Evolutionary conservation across 92 coral and sea anemone genomes (phyloP).

Genomic region (Bergia puertoricense): DNA sequence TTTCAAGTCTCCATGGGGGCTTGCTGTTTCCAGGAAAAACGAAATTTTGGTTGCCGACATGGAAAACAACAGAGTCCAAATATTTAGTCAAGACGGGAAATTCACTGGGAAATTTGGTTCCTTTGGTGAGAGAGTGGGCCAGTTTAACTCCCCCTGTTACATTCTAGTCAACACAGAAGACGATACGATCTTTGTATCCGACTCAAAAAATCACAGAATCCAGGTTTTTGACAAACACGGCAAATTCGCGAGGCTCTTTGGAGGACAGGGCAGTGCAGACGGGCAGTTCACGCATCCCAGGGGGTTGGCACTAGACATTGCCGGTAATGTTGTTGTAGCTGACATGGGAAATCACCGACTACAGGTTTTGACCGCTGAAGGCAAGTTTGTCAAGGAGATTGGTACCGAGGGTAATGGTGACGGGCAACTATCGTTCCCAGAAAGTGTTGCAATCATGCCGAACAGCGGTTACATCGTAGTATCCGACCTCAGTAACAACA

Average conservation of each 20-base stretch:
- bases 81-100: slow-evolving; percentile 90
- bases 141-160: slow-evolving; percentile 91
- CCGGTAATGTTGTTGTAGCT: slow-evolving; percentile 89
- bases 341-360: slow-evolving; percentile 99
- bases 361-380: slow-evolving; percentile 87
- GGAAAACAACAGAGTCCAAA: slow-evolving; percentile 94
- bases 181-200: slow-evolving; percentile 87
- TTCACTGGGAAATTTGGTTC: slow-evolving; percentile 88
- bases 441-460: slow-evolving; percentile 99
- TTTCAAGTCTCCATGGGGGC: slow-evolving; percentile 99
- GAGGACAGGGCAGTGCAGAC: slow-evolving; percentile 82
- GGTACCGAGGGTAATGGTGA: slow-evolving; percentile 99
- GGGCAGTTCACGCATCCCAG: slow-evolving; percentile 96
- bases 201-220: slow-evolving; percentile 95
- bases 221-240: slow-evolving; percentile 96
- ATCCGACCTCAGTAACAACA: slow-evolving; percentile 95
- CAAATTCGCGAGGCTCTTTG: slow-evolving; percentile 74
- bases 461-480: slow-evolving; percentile 99
- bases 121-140: slow-evolving; percentile 84
- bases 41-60: slow-evolving; percentile 96
- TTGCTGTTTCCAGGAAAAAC: slow-evolving; percentile 78
- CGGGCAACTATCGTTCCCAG: slow-evolving; percentile 99
- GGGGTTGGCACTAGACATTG: slow-evolving; percentile 94
- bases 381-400: slow-evolving; percentile 87
- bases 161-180: slow-evolving; percentile 80